phyloP scores from a whole-genome alignment of 1,140 invertebrate genomes.

The Magallana angulata region DNA sequence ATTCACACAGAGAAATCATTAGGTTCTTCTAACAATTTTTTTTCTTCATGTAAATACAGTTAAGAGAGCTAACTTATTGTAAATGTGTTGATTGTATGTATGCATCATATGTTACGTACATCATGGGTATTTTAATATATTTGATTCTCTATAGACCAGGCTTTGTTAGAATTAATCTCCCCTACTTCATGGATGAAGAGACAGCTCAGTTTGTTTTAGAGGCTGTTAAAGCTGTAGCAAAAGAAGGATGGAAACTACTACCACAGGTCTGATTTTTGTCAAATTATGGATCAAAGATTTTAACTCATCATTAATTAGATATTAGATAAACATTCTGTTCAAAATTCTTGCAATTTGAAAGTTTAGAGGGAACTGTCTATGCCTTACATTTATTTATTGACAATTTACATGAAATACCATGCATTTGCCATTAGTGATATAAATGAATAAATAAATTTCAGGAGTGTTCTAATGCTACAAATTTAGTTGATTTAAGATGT shows the following conservation, averaged over 20 bases:
- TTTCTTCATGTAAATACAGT: too few relatives aligned
- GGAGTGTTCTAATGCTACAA: neutral
- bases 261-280: constrained; percentile 81
- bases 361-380: too few relatives aligned
- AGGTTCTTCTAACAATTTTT: constrained; percentile 74
- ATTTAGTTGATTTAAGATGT: neutral
- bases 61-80: neutral
- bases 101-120: neutral
- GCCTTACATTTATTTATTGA: too few relatives aligned
- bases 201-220: constrained; percentile 90
- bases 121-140: neutral
- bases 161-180: constrained; percentile 91
- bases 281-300: too few relatives aligned
- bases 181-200: constrained; percentile 90
- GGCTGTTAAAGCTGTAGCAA: constrained; percentile 91
- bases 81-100: too few relatives aligned
- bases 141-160: constrained; percentile 83
- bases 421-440: neutral
- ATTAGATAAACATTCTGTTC: too few relatives aligned
- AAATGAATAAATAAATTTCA: neutral
- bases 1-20: constrained; percentile 86
- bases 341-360: too few relatives aligned
- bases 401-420: too few relatives aligned
- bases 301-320: too few relatives aligned
- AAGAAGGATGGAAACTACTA: constrained; percentile 92